A percentile compares a stretch with the other conserved stretches of the same genome.
phyloP scores from a whole-genome alignment of 2,797 vertebrate species.

The Columba guinea region DNA sequence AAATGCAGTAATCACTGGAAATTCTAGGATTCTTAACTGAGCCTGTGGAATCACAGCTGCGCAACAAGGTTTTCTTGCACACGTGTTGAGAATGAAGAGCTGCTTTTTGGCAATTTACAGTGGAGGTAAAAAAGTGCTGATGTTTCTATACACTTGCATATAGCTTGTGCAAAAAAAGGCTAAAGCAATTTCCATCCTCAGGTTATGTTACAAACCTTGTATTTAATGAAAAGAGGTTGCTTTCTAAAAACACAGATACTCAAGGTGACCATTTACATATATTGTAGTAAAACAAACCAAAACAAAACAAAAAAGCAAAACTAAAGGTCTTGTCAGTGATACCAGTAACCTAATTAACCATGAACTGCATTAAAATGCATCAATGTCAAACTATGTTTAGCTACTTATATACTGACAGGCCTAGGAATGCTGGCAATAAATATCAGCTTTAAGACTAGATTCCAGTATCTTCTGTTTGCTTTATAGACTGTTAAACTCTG shows the following conservation, averaged over 20 bases:
- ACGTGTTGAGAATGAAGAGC: neutral
- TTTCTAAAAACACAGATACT: neutral
- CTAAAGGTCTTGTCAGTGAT: neutral
- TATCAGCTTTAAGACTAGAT: neutral
- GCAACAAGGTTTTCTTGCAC: neutral
- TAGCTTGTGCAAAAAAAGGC: neutral
- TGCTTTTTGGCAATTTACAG: neutral
- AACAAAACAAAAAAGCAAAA: neutral
- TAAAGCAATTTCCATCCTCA: neutral
- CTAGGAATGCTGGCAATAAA: neutral
- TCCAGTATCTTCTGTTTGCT: neutral
- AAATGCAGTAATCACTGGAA: neutral
- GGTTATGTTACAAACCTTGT: neutral
- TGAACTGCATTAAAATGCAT: neutral
- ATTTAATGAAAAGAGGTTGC: neutral
- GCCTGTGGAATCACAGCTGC: neutral
- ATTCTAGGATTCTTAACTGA: neutral
- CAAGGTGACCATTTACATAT: neutral
- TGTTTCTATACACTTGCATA: neutral
- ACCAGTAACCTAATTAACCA: neutral
- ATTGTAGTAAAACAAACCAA: neutral
- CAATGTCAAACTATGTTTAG: neutral
- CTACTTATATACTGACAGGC: neutral
- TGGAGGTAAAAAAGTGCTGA: neutral
- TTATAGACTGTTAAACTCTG: neutral